Conservation (phyloP, 2,113 vertebrate genomes). For the Himantopus leucocephalus region DNA sequence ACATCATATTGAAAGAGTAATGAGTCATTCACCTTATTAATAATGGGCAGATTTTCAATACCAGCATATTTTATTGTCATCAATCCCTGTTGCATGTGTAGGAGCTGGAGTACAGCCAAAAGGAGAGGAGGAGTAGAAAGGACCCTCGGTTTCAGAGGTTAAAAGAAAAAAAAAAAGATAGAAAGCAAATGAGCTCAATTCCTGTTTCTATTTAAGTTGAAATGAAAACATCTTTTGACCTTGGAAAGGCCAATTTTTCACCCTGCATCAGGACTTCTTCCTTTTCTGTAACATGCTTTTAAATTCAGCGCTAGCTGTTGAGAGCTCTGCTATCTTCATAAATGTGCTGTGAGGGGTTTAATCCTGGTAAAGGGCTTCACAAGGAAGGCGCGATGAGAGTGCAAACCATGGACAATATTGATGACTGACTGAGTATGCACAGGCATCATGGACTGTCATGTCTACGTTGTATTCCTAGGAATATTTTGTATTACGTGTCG, state of each 20-base stretch:
- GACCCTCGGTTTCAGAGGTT: not conserved
- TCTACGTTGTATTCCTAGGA: not conserved
- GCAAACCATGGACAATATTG: not conserved
- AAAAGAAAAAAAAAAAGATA: not conserved
- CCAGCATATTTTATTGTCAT: constrained; percentile 17
- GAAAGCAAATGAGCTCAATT: not conserved
- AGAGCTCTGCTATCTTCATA: not conserved
- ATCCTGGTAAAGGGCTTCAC: not conserved
- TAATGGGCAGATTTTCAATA: constrained; percentile 48
- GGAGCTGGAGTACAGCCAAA: constrained; percentile 16
- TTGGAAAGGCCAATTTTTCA: not conserved
- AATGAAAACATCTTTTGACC: not conserved
- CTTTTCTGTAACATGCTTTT: not conserved
- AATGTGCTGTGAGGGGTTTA: not conserved
- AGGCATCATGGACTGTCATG: not conserved
- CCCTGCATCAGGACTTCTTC: not conserved
- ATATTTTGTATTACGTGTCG: not conserved
- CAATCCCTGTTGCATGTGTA: not conserved
- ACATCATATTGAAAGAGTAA: not conserved
- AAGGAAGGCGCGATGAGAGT: not conserved
- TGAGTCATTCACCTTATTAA: constrained; percentile 39
- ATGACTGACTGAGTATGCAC: not conserved
- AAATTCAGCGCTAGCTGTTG: not conserved
- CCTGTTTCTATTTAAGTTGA: not conserved
- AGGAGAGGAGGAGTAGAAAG: not conserved